Evolutionary conservation across 2,888 invertebrate species (phyloP), one percentile per base, ranked within the genome.

Genomic region (Chrysotoxum bicinctum): DNA sequence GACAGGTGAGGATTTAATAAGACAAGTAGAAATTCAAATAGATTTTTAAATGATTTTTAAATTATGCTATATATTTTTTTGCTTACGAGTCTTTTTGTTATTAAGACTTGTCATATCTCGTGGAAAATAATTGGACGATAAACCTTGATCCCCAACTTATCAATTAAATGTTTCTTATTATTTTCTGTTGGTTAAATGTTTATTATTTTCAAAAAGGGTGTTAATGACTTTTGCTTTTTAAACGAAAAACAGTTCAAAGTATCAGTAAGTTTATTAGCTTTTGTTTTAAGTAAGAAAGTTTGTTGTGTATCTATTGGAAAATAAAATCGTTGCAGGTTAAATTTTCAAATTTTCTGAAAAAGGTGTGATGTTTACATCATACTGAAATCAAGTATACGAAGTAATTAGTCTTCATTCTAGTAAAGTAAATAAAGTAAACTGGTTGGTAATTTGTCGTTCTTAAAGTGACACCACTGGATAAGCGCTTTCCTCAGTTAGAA

Each of bases 71-170:
- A 26, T 10, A 7, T n/a, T 23, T 16, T 10, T n/a, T 16, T 26
- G 26, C 14, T 16, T 21, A 32, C 10, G 19, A 77, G 12, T 32
- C 4, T 45, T 52, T 32, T 26, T 50, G 14, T n/a, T 19, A 21
- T 26, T 19, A 9, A 56, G 1, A 2, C 56, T 5, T 7, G 23
- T 58, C 58, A 66, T 75, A 75, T 84, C 79, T 43, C 10, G 43
- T 75, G 23, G 1, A 45, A 70, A 75, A 43, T 21, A 45, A 12
- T 72, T 52, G 23, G 40, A 56, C 30, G 81, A 73, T 84, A 79
- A 43, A 70, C 79, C 72, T 84, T 84, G 70, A 62, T 32, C 70
- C 40, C 6, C 3, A 19, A 23, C 32, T 10, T 40, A 56, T 35
- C 48, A 64, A 52, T 66, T 73, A 8, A 37, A 52, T 26, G 48